phyloP scores from a whole-genome alignment of 2,888 invertebrate species.

The Harpalus rufipes region DNA sequence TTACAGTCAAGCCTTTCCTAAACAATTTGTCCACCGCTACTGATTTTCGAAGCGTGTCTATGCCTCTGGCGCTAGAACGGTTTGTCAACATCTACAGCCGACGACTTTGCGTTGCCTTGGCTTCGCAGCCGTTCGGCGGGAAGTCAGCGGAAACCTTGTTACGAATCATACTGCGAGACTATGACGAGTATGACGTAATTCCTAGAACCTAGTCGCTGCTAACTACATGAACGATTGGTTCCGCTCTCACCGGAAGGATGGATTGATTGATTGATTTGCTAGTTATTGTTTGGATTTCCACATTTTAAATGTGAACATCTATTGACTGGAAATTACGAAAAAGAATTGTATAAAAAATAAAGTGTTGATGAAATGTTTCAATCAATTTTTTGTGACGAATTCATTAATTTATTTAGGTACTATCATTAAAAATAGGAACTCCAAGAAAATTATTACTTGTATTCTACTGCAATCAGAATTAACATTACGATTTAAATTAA shows the following conservation, averaged over 20 bases:
- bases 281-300: constrained; percentile 15
- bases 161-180: constrained; percentile 24
- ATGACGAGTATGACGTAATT: constrained; percentile 34
- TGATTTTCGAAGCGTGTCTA: too few species aligned
- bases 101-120: not conserved
- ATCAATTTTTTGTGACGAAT: too few species aligned
- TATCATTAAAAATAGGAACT: too few species aligned
- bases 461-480: too few species aligned
- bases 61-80: constrained; percentile 1
- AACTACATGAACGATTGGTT: constrained; percentile 46
- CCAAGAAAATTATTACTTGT: too few species aligned
- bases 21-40: too few species aligned
- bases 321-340: not conserved
- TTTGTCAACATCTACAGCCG: constrained; percentile 8
- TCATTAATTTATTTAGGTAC: too few species aligned
- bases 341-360: too few species aligned
- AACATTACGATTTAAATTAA: too few species aligned
- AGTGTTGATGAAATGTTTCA: too few species aligned
- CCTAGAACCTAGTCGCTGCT: constrained; percentile 16
- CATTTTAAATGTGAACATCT: not conserved
- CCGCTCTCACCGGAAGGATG: constrained; percentile 31
- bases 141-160: constrained; percentile 32
- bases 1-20: too few species aligned
- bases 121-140: not conserved
- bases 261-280: constrained; percentile 42